Percentiles rank a stretch among this genome's conserved stretches.
Conservation (phyloP, 2,797 vertebrate genomes). For the Apogon talboti region DNA sequence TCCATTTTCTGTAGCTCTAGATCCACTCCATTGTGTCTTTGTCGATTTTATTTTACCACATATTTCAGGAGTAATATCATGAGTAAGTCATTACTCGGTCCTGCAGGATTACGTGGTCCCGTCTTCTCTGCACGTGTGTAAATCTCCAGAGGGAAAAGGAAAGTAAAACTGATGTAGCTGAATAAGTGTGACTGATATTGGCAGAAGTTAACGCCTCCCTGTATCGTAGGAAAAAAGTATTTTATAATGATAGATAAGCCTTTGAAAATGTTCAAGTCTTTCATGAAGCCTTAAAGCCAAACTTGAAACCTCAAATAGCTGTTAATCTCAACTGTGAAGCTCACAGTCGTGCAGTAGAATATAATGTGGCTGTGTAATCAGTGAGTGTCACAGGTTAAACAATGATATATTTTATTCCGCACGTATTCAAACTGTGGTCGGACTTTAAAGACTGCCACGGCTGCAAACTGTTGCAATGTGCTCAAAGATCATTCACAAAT, state of each 20-base stretch:
- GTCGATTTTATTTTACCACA: neutral
- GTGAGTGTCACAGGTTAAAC: slow-evolving; percentile 27
- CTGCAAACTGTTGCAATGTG: neutral
- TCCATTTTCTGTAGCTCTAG: slow-evolving; percentile 4
- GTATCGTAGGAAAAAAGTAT: slow-evolving; percentile 20
- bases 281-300: slow-evolving; percentile 50
- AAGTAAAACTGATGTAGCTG: slow-evolving; percentile 32
- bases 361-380: slow-evolving; percentile 10
- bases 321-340: slow-evolving; percentile 50
- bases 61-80: slow-evolving; percentile 31
- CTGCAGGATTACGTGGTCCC: slow-evolving; percentile 19
- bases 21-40: neutral
- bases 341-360: slow-evolving; percentile 27
- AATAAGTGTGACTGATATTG: slow-evolving; percentile 49
- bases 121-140: slow-evolving; percentile 19
- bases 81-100: slow-evolving; percentile 15
- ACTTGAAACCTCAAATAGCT: slow-evolving; percentile 38
- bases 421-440: slow-evolving; percentile 12
- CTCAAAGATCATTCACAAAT: neutral
- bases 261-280: slow-evolving; percentile 59
- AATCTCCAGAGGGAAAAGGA: slow-evolving; percentile 40
- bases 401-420: slow-evolving; percentile 6
- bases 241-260: slow-evolving; percentile 62
- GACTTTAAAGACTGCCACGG: neutral
- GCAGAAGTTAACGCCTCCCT: slow-evolving; percentile 49